Base-by-base conservation (phyloP, 37 sponge, comb jelly and placozoan species). In the Aplysina aerophoba region DNA sequence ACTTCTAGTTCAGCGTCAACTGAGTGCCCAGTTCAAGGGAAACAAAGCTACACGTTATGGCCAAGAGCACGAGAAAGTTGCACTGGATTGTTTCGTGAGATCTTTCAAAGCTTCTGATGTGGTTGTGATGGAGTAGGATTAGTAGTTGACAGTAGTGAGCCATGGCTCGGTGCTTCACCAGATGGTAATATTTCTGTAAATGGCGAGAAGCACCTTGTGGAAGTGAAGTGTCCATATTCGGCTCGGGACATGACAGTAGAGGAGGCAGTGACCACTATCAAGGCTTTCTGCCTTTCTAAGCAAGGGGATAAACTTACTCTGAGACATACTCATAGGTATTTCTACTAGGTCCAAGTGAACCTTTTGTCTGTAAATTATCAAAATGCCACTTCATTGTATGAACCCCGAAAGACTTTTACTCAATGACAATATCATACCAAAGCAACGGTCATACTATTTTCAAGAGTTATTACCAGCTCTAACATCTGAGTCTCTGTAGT, bases 81-180 rank as follows among this genome's bases (percentile, higher is more conserved):
- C 63, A 30, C 24, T 81, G 37, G 20, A 31, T 22, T 58, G 40
- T 59, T 81, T 58, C 4, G 24, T 58, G 34, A 14, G 11, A 31
- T 59, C 19, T 20, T 21, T 58, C 1, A 60, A 56, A 59, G 8
- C n/a, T 5, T 12, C 16, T 30, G 20, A 19, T 21, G 62, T 81
- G 14, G 82, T 33, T 19, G 37, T 65, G 22, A 62, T 8, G 55
- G 33, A 44, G 17, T 83, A 22, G 84, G 84, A 20, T 25, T 83
- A 31, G 69, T 83, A 66, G 44, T 83, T 5, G 69, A 66, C 30
- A 40, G 69, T 22, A 20, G 15, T 40, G 50, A 65, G 4, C 44
- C 41, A 1, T 83, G 84, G 84, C 84, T 83, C 36, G 84, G 56
- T 34, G 84, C 84, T 66, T 66, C 69, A 21, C 84, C 72, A 34